phyloP scores from a whole-genome alignment of 2,888 invertebrate genomes.

The Drosophila percnosoma region DNA sequence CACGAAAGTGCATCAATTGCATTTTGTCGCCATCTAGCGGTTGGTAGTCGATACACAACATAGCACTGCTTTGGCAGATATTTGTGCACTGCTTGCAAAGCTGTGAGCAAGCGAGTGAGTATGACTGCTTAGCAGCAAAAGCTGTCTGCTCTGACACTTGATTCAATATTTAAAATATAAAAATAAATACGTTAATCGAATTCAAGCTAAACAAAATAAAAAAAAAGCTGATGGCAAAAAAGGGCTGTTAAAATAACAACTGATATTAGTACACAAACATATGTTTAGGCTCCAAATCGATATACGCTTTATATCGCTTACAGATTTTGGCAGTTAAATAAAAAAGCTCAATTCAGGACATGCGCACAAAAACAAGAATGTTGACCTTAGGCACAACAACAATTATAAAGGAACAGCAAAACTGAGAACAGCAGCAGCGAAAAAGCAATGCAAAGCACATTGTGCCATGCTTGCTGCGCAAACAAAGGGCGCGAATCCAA shows the following conservation, averaged over 20 bases:
- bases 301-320: background rate
- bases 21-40: slow-evolving; percentile 25
- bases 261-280: background rate
- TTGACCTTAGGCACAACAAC: slow-evolving; percentile 59
- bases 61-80: background rate
- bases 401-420: slow-evolving; percentile 5
- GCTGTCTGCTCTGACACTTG: slow-evolving; percentile 15
- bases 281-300: slow-evolving; percentile 2
- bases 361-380: slow-evolving; percentile 53
- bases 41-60: accelerated
- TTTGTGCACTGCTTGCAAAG: slow-evolving; percentile 1
- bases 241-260: background rate
- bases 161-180: background rate
- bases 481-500: slow-evolving; percentile 60
- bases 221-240: background rate
- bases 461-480: slow-evolving; percentile 47
- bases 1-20: background rate
- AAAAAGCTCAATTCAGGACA: slow-evolving; percentile 53
- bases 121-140: background rate
- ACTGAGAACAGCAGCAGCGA: slow-evolving; percentile 5
- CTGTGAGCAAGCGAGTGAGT: background rate
- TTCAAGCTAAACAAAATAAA: background rate
- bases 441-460: slow-evolving; percentile 60
- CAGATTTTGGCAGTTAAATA: background rate
- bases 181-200: background rate